These are phyloP conservation scores for Mythimna vitellina DNA, from an alignment of 2,888 invertebrate species.

Conservation along the genomic window DNA sequence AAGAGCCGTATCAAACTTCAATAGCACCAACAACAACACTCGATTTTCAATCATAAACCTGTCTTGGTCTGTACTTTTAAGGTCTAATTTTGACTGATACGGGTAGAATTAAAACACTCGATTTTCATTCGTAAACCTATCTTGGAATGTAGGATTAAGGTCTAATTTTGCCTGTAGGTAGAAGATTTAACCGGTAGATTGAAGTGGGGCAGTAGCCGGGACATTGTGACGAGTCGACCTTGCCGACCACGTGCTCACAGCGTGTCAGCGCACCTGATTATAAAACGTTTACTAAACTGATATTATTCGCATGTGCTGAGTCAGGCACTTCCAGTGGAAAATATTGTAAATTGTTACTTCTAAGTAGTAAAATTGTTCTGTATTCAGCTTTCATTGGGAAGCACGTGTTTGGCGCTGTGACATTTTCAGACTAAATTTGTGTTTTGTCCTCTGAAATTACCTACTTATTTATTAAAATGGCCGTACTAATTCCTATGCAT, in stretches of 20 bases:
- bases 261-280: slow-evolving; percentile 69
- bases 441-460: not conserved
- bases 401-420: slow-evolving; percentile 4
- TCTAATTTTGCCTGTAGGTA: slow-evolving; percentile 37
- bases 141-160: slow-evolving; percentile 25
- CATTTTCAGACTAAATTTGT: not conserved
- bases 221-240: slow-evolving; percentile 74
- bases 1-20: slow-evolving; percentile 42
- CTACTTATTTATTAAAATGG: not conserved
- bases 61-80: slow-evolving; percentile 16
- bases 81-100: slow-evolving; percentile 42
- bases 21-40: slow-evolving; percentile 15
- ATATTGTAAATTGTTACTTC: slow-evolving; percentile 16
- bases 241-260: slow-evolving; percentile 78
- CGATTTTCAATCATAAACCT: slow-evolving; percentile 27
- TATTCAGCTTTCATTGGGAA: not conserved
- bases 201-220: slow-evolving; percentile 66
- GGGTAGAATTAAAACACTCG: slow-evolving; percentile 14
- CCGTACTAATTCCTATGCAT: not conserved
- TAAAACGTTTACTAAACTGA: slow-evolving; percentile 25
- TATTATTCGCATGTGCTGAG: slow-evolving; percentile 36
- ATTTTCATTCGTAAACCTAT: slow-evolving; percentile 28
- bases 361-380: not conserved
- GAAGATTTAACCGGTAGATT: slow-evolving; percentile 45
- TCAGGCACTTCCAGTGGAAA: slow-evolving; percentile 28